Evolutionary conservation across 2,797 vertebrate species (phyloP).

Genomic region (Hozukius guyotensis): DNA sequence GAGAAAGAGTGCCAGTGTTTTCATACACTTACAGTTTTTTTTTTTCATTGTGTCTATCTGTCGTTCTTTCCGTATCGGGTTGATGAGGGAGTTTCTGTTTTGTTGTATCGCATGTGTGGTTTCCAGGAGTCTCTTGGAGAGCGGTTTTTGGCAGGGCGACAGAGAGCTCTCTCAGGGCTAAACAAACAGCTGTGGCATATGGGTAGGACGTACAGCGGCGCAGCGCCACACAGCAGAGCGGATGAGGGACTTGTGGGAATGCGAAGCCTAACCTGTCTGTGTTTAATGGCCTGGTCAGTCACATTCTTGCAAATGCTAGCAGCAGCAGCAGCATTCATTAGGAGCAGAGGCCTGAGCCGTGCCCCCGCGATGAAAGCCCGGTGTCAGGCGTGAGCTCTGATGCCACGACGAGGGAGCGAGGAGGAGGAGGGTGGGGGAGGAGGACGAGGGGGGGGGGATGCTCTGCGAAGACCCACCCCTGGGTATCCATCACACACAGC

Average conservation of each 20-base stretch:
- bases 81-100: conserved; percentile 67
- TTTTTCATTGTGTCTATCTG: conserved; percentile 6
- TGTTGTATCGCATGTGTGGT: conserved; percentile 42
- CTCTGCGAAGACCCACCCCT: conserved; percentile 79
- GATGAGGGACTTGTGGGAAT: conserved; percentile 28
- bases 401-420: conserved; percentile 58
- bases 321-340: conserved; percentile 69
- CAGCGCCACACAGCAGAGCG: neutral
- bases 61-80: conserved; percentile 41
- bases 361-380: conserved; percentile 75
- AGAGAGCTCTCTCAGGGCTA: conserved; percentile 71
- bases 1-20: conserved; percentile 28
- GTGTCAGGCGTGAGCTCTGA: conserved; percentile 75
- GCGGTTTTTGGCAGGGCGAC: conserved; percentile 72
- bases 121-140: conserved; percentile 63
- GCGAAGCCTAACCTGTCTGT: conserved; percentile 46
- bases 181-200: conserved; percentile 80
- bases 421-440: neutral
- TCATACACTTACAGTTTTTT: neutral
- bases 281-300: conserved; percentile 63
- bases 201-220: conserved; percentile 62
- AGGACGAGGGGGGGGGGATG: neutral
- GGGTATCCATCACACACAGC: conserved; percentile 83
- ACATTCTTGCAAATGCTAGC: conserved; percentile 30
- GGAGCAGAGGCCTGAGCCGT: conserved; percentile 54